These are phyloP conservation scores for Rostratula benghalensis DNA, from an alignment of 2,113 vertebrate genomes.

Conservation along the genomic window DNA sequence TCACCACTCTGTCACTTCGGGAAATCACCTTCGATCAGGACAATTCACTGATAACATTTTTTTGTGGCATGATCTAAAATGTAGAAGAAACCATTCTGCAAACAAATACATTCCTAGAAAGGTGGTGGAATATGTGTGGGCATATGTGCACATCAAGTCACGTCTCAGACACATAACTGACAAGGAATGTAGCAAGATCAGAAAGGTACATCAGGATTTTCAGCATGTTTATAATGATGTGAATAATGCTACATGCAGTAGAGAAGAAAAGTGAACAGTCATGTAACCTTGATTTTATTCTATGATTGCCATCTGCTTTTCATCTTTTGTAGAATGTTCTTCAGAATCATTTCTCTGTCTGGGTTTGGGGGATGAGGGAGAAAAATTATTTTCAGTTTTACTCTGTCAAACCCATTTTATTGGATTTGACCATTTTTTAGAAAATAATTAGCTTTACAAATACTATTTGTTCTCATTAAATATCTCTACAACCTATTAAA, in stretches of 20 bases:
- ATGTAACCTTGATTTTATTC: slow-evolving; percentile 25
- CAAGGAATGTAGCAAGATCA: slow-evolving; percentile 52
- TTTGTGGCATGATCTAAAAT: background rate
- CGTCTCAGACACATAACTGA: slow-evolving; percentile 26
- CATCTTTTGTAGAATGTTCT: background rate
- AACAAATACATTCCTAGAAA: background rate
- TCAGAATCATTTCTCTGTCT: background rate
- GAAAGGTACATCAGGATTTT: slow-evolving; percentile 23
- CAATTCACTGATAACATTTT: background rate
- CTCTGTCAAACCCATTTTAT: background rate
- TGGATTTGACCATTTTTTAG: background rate
- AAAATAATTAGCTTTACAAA: background rate
- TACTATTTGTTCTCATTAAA: background rate
- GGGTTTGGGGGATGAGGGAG: background rate
- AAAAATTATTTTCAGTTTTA: background rate
- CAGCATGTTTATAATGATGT: background rate
- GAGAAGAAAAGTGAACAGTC: slow-evolving; percentile 40
- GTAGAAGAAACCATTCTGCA: background rate
- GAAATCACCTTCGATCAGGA: background rate
- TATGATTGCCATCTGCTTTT: slow-evolving; percentile 21
- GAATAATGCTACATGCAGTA: background rate
- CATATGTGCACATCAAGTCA: background rate
- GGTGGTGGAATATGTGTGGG: background rate
- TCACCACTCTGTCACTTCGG: background rate
- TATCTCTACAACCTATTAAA: background rate